Base-by-base conservation (phyloP, 2,113 vertebrate species). In the Zosterops hypoxanthus region DNA sequence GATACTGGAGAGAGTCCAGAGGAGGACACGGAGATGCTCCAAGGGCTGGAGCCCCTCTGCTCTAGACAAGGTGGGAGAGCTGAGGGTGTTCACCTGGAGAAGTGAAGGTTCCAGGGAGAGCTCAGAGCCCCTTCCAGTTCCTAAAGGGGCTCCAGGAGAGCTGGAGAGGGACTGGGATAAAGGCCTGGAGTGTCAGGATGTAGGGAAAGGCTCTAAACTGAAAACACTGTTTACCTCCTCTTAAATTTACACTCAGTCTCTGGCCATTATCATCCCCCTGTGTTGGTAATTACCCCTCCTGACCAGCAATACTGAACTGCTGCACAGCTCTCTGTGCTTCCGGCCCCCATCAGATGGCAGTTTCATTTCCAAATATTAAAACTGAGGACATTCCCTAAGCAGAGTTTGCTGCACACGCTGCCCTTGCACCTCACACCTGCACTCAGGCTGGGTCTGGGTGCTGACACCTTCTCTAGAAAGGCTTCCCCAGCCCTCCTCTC, bases 61-160 rank as follows among this genome's bases (percentile, higher is more conserved):
- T 50, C 33, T 60, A 55, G 42, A 8, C 55, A 61, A 63, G 29
- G 55, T 49, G 31, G 34, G 11, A 55, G 63, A 55, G 14, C 8
- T 89, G 70, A 21, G 21, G 5, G 1, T 61, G 70, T 0, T 75
- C 86, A 76, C n/a, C n/a, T 31, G 49, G 29, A 75, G 33, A 59
- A 0, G 10, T 24, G 2, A 34, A 76, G 41, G 47, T 1, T 49
- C 41, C n/a, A 34, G 12, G 12, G 21, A 63, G 9, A 77, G 0
- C 79, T 42, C 19, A 76, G 34, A 70, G 14, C 21, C 16, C 8
- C 14, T 47, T 8, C 2, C 47, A 34, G 47, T 0, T 14, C 25
- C 49, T 34, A 0, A n/a, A 56, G 9, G n/a, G 10, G 22, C 34
- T 49, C 41, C 55, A 69, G 28, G 22, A 55, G 31, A 63, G 34